Evolutionary conservation across 2,888 invertebrate species (phyloP).

Genomic region (Callyntrura guangdongensis): DNA sequence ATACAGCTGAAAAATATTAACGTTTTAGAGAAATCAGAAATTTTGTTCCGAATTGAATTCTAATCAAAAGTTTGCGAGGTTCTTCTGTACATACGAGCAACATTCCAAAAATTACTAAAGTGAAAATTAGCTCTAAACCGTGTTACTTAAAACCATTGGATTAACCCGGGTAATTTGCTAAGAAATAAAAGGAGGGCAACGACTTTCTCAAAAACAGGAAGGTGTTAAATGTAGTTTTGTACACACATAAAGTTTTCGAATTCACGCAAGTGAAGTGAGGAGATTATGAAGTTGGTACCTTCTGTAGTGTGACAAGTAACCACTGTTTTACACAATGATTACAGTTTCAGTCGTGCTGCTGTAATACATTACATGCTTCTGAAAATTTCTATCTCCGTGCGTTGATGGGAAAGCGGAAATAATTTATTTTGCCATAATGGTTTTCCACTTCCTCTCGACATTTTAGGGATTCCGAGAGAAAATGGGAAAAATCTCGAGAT

Average conservation of each 20-base stretch:
- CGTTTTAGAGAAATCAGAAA: too few species aligned
- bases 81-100: too few species aligned
- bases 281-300: not conserved
- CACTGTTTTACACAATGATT: not conserved
- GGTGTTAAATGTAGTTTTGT: not conserved
- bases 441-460: slow-evolving; percentile 29
- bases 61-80: too few species aligned
- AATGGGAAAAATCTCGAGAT: slow-evolving; percentile 40
- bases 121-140: too few species aligned
- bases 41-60: too few species aligned
- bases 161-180: not conserved
- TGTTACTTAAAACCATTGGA: not conserved
- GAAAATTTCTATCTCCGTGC: not conserved
- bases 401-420: slow-evolving; percentile 61
- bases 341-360: not conserved
- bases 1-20: too few species aligned
- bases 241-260: not conserved
- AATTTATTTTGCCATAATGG: slow-evolving; percentile 62
- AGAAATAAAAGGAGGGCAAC: not conserved
- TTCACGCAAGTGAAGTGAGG: not conserved
- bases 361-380: not conserved
- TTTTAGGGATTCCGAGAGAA: slow-evolving; percentile 38
- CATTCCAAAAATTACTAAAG: not conserved
- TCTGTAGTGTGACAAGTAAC: not conserved
- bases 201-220: not conserved